Conservation (phyloP, 2,797 vertebrate species). For the Sorex maritimensis region DNA sequence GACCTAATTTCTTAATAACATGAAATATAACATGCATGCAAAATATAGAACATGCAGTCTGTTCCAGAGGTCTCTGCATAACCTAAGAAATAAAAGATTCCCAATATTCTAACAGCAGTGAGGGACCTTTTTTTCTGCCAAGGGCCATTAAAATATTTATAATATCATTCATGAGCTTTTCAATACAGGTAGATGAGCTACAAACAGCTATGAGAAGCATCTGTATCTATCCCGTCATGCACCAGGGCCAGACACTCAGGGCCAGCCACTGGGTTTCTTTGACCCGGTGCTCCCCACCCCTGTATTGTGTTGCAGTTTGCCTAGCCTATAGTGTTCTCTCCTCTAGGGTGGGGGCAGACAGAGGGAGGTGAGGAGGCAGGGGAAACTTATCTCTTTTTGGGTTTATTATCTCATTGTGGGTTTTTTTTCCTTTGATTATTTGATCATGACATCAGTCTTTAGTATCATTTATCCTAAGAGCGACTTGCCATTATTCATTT, state of each 20-base stretch:
- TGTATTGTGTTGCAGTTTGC: neutral
- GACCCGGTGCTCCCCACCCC: too few species aligned
- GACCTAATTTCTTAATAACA: conserved; percentile 35
- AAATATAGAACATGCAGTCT: neutral
- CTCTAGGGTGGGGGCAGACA: neutral
- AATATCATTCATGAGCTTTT: too few species aligned
- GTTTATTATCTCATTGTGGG: conserved; percentile 4
- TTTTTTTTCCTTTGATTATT: conserved; percentile 18
- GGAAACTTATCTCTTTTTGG: neutral
- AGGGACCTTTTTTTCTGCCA: too few species aligned
- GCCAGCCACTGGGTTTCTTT: too few species aligned
- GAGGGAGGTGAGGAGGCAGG: too few species aligned
- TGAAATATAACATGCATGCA: neutral
- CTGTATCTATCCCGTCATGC: too few species aligned
- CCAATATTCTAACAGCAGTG: neutral
- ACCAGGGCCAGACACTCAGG: too few species aligned
- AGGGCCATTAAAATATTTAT: too few species aligned
- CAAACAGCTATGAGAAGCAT: too few species aligned
- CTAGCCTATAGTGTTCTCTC: neutral
- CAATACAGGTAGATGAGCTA: too few species aligned
- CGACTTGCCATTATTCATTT: neutral
- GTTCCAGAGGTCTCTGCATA: neutral
- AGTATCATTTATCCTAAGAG: conserved; percentile 3
- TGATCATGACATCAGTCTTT: neutral
- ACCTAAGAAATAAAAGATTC: neutral